phyloP scores from a whole-genome alignment of 2,113 vertebrate genomes.

The Microcebus tavaratra region DNA sequence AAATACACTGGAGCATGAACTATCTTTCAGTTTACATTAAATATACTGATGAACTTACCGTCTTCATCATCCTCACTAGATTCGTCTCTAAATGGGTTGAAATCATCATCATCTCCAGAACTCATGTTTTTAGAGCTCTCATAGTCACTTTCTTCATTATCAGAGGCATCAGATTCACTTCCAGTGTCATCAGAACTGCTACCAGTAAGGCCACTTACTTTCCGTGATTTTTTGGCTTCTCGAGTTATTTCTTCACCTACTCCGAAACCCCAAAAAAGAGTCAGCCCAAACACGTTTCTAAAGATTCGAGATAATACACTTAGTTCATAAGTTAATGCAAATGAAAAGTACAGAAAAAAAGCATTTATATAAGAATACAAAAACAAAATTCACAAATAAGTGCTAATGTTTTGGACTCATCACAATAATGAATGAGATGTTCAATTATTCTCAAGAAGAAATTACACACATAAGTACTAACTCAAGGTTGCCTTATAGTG shows the following conservation, averaged over 20 bases:
- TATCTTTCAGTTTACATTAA: too few relatives aligned
- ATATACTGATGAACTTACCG: slow-evolving; percentile 84
- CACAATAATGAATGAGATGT: neutral
- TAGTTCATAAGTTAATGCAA: neutral
- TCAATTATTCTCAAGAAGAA: slow-evolving; percentile 1
- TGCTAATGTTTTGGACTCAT: neutral
- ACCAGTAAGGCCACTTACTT: slow-evolving; percentile 92
- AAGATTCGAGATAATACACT: neutral
- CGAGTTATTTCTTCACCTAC: slow-evolving; percentile 92
- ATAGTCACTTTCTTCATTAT: slow-evolving; percentile 92
- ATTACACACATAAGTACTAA: neutral
- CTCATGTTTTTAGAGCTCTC: slow-evolving; percentile 96
- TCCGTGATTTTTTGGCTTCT: slow-evolving; percentile 92
- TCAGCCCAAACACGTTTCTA: neutral
- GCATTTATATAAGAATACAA: neutral
- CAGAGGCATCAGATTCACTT: slow-evolving; percentile 90
- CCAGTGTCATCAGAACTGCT: slow-evolving; percentile 95
- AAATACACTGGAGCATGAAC: neutral
- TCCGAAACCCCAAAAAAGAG: neutral
- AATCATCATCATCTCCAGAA: slow-evolving; percentile 95
- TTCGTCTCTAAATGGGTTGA: slow-evolving; percentile 97
- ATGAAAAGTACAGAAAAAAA: neutral
- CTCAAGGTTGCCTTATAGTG: neutral
- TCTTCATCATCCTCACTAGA: slow-evolving; percentile 96
- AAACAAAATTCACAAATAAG: neutral